A percentile compares a stretch with the other conserved stretches of the same genome.
Conservation (phyloP, 2,888 invertebrate species). For the Actias luna region DNA sequence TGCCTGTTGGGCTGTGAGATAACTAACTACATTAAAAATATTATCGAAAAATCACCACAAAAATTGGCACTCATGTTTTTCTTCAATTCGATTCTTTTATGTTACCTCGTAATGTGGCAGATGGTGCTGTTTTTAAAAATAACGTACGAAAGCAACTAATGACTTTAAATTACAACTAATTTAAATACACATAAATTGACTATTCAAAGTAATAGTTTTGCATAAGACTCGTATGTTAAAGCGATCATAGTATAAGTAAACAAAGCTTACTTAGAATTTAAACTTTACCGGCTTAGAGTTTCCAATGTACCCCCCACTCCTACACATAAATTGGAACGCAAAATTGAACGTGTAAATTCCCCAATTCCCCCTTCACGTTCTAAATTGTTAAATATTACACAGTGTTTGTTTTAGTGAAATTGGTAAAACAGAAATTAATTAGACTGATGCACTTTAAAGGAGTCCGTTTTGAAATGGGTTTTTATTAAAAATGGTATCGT, state of each 20-base stretch:
- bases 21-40: too few species aligned
- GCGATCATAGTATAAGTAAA: not conserved
- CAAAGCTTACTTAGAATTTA: not conserved
- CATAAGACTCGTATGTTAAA: not conserved
- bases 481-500: not conserved
- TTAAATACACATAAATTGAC: not conserved
- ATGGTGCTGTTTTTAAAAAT: too few species aligned
- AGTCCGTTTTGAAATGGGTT: not conserved
- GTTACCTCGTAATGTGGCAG: too few species aligned
- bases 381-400: conserved; percentile 3
- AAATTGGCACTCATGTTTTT: too few species aligned
- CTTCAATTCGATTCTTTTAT: too few species aligned
- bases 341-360: not conserved
- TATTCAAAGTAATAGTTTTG: not conserved
- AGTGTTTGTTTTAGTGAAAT: not conserved
- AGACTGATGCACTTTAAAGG: not conserved
- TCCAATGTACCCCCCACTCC: not conserved
- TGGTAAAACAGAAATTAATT: conserved; percentile 4
- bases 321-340: not conserved
- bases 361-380: not conserved
- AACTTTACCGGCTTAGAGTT: not conserved
- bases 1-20: too few species aligned
- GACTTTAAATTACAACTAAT: too few species aligned
- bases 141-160: too few species aligned
- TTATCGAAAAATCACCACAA: too few species aligned